Percentiles rank a stretch among this genome's conserved stretches.
phyloP scores from a whole-genome alignment of 2,888 invertebrate species.

The Hemithea aestivaria region DNA sequence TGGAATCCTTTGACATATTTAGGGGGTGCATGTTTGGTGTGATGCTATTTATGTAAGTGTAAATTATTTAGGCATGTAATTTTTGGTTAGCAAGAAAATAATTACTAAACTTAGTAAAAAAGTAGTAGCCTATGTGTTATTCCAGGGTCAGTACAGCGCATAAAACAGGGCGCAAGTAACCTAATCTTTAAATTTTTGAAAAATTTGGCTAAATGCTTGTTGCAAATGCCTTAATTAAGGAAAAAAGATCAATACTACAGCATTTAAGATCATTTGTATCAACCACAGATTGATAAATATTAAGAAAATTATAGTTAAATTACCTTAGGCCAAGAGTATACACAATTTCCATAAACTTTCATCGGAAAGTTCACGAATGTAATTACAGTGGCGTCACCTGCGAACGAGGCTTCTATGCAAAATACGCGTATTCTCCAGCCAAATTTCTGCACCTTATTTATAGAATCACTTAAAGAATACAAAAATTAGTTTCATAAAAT shows the following conservation, averaged over 20 bases:
- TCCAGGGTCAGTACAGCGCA: too few species aligned
- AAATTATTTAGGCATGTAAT: too few species aligned
- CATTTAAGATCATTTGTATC: too few species aligned
- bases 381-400: constrained; percentile 74
- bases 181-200: too few species aligned
- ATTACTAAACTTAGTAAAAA: too few species aligned
- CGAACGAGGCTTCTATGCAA: constrained; percentile 66
- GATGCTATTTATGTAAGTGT: background rate
- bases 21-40: constrained; percentile 10
- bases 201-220: too few species aligned
- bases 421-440: constrained; percentile 42
- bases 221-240: too few species aligned
- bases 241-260: too few species aligned
- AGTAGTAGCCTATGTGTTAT: too few species aligned
- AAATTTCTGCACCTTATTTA: constrained; percentile 71
- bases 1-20: constrained; percentile 35
- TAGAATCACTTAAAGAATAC: constrained; percentile 37
- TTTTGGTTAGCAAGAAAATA: too few species aligned
- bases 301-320: constrained; percentile 1
- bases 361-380: constrained; percentile 62
- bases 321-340: constrained; percentile 7
- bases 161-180: too few species aligned
- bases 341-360: constrained; percentile 63
- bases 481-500: background rate
- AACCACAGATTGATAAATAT: too few species aligned